Conservation (phyloP, 2,113 vertebrate genomes). For the Limanda limanda region DNA sequence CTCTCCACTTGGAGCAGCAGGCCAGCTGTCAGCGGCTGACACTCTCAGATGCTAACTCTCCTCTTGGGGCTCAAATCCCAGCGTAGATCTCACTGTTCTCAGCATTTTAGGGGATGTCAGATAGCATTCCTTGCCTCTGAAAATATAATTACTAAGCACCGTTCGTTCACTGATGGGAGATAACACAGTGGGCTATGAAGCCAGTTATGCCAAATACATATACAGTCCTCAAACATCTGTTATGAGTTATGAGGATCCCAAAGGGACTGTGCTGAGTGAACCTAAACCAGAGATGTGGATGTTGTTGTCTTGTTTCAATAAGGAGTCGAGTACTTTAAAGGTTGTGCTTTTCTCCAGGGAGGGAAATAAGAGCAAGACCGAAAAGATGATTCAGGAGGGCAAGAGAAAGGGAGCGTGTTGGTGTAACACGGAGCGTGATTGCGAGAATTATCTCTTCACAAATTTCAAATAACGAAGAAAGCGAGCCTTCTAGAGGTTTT, state of each 20-base stretch:
- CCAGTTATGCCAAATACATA: constrained; percentile 27
- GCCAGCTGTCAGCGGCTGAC: constrained; percentile 71
- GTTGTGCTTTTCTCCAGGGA: constrained; percentile 36
- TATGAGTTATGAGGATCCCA: constrained; percentile 45
- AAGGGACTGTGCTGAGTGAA: constrained; percentile 31
- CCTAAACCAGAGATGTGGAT: constrained; percentile 40
- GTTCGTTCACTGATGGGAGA: constrained; percentile 16
- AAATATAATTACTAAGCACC: constrained; percentile 30
- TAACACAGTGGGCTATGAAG: constrained; percentile 29
- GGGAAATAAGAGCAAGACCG: constrained; percentile 17
- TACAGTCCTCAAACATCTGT: constrained; percentile 45
- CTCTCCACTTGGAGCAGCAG: constrained; percentile 54
- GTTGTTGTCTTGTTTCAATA: constrained; percentile 55
- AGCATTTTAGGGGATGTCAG: constrained; percentile 37
- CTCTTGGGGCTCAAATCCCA: constrained; percentile 52
- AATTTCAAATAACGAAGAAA: constrained; percentile 25
- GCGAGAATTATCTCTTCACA: constrained; percentile 23
- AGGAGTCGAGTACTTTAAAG: constrained; percentile 27
- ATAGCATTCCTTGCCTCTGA: constrained; percentile 1
- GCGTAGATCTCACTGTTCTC: constrained; percentile 31
- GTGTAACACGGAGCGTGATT: constrained; percentile 8
- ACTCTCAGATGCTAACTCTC: constrained; percentile 52
- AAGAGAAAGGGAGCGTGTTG: not conserved
- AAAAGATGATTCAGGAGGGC: constrained; percentile 24
- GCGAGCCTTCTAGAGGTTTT: constrained; percentile 42